Conservation (phyloP, 1,140 invertebrate species). For the Cecropterus lyciades region DNA sequence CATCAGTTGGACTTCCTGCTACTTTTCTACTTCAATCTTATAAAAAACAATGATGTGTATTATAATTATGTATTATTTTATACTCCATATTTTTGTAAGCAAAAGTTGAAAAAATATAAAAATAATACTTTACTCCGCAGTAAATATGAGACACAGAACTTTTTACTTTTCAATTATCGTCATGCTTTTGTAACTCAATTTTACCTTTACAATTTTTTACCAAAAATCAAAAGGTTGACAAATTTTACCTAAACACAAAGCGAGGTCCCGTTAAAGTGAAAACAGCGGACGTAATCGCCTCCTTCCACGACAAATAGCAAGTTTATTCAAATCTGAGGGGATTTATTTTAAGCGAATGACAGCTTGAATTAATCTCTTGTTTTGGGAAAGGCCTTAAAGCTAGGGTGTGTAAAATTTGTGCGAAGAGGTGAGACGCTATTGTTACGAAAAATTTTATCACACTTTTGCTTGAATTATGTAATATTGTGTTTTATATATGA, state of each 20-base stretch:
- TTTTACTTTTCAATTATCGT: not conserved
- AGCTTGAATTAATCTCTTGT: conserved; percentile 52
- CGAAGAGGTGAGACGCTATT: not conserved
- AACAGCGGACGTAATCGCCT: conserved; percentile 30
- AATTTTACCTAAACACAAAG: not conserved
- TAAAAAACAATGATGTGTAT: too few relatives aligned
- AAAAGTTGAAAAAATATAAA: too few relatives aligned
- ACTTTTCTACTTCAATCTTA: too few relatives aligned
- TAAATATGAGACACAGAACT: not conserved
- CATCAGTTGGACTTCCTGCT: too few relatives aligned
- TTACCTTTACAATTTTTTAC: not conserved
- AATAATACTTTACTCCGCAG: too few relatives aligned
- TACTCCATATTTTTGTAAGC: too few relatives aligned
- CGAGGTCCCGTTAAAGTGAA: conserved; percentile 11
- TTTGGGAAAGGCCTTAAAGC: conserved; percentile 28
- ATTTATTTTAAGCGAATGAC: conserved; percentile 47
- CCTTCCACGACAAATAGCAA: conserved; percentile 42
- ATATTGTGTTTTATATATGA: too few relatives aligned
- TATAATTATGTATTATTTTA: too few relatives aligned
- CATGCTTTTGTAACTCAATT: not conserved
- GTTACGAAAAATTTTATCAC: too few relatives aligned
- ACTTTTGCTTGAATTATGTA: too few relatives aligned
- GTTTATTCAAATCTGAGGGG: conserved; percentile 50
- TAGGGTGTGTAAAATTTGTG: not conserved
- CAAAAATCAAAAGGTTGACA: conserved; percentile 8